These are phyloP conservation scores for Pholis gunnellus DNA, from an alignment of 2,113 vertebrate genomes.

Conservation along the genomic window DNA sequence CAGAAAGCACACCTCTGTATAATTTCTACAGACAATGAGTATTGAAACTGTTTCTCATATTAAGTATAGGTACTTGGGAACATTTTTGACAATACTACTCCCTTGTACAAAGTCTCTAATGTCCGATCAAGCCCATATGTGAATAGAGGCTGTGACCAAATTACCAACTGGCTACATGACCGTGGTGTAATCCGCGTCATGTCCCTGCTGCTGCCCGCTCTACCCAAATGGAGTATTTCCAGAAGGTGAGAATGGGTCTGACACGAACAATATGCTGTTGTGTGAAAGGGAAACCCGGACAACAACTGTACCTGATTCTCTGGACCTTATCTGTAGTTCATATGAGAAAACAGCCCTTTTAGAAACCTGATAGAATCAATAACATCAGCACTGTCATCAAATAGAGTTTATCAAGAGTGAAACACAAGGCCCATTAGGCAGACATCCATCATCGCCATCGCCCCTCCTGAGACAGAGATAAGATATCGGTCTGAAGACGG, in stretches of 20 bases:
- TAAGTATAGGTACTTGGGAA: too few species aligned
- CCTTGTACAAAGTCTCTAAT: too few species aligned
- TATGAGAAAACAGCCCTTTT: not conserved
- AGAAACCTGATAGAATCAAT: conserved; percentile 16
- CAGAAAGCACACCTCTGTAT: too few species aligned
- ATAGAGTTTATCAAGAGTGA: conserved; percentile 23
- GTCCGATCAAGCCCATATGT: too few species aligned
- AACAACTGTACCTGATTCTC: not conserved
- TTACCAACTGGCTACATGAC: too few species aligned
- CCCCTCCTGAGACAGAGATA: conserved; percentile 25
- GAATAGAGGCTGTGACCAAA: not conserved
- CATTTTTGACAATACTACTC: too few species aligned
- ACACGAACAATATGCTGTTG: not conserved
- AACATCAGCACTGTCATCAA: not conserved
- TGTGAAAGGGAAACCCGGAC: not conserved
- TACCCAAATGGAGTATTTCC: not conserved
- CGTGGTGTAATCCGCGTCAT: too few species aligned
- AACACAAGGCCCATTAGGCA: conserved; percentile 29
- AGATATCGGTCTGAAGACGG: conserved; percentile 17
- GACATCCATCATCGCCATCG: conserved; percentile 36
- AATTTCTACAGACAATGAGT: too few species aligned
- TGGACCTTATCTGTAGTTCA: not conserved
- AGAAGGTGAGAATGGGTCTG: not conserved
- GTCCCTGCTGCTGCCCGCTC: too few species aligned
- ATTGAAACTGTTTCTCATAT: too few species aligned